Percentiles rank a stretch among this genome's conserved stretches.
Evolutionary conservation across 2,797 vertebrate species (phyloP).

Genomic region (Oreochromis grahami): DNA sequence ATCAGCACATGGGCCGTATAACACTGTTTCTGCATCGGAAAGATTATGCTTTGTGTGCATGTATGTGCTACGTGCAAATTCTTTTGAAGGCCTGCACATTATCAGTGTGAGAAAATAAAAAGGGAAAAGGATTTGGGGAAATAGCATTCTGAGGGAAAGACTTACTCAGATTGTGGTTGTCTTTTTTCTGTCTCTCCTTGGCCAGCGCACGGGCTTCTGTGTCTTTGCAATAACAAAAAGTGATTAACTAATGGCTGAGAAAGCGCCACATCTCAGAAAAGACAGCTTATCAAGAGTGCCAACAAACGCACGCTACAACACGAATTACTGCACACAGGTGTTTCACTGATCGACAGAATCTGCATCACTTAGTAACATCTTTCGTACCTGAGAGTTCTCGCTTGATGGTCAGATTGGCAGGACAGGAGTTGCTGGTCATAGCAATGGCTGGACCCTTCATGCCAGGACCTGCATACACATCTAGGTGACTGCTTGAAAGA

Average conservation of each 20-base stretch:
- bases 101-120: not conserved
- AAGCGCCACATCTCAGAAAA: not conserved
- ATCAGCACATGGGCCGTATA: constrained; percentile 40
- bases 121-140: not conserved
- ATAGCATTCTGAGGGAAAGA: not conserved
- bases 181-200: constrained; percentile 98
- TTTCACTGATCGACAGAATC: not conserved
- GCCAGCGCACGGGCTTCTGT: constrained; percentile 90
- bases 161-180: constrained; percentile 99
- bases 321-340: not conserved
- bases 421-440: constrained; percentile 98
- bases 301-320: not conserved
- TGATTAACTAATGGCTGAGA: constrained; percentile 43
- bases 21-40: constrained; percentile 37
- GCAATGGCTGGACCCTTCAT: constrained; percentile 87
- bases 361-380: not conserved
- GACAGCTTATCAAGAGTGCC: not conserved
- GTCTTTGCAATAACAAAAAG: constrained; percentile 78
- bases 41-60: not conserved
- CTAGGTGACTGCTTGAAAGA: constrained; percentile 94
- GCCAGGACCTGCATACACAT: constrained; percentile 89
- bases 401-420: constrained; percentile 93
- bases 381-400: constrained; percentile 87
- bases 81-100: not conserved
- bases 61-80: not conserved